A percentile compares a stretch with the other conserved stretches of the same genome.
These are phyloP conservation scores for Oedothorax gibbosus DNA, from an alignment of 1,140 invertebrate genomes.

Conservation along the genomic window DNA sequence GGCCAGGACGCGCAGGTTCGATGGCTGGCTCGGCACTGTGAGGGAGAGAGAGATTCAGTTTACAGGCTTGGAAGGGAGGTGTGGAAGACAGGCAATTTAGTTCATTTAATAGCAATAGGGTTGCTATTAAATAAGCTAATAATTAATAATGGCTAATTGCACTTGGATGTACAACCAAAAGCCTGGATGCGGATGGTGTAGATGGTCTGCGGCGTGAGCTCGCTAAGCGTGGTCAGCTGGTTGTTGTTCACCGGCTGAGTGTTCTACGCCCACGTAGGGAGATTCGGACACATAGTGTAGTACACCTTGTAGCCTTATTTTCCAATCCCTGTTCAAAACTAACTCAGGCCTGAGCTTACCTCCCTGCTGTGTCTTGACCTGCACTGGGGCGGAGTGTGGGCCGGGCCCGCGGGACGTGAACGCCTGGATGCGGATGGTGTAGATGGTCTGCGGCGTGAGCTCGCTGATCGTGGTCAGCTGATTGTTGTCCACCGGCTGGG, in stretches of 20 bases:
- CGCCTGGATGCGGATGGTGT: constrained; percentile 93
- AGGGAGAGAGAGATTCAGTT: background rate
- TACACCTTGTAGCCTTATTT: constrained; percentile 94
- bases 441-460: constrained; percentile 87
- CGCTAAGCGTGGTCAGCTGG: constrained; percentile 91
- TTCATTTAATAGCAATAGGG: too few species aligned
- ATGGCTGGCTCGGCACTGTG: constrained; percentile 90
- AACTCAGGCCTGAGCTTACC: too few species aligned
- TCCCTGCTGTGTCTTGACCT: constrained; percentile 97
- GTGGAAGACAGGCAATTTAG: too few species aligned
- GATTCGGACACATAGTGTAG: constrained; percentile 91
- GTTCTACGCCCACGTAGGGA: constrained; percentile 89
- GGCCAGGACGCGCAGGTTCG: constrained; percentile 79
- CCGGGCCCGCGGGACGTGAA: constrained; percentile 91
- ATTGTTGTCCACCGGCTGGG: constrained; percentile 92
- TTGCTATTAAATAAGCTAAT: too few species aligned
- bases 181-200: constrained; percentile 95
- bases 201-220: constrained; percentile 87
- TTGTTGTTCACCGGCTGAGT: constrained; percentile 93
- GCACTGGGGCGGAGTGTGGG: constrained; percentile 90
- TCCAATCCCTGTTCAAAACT: too few species aligned
- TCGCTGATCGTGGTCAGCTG: constrained; percentile 93
- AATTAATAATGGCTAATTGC: too few species aligned
- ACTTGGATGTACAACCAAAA: too few species aligned
- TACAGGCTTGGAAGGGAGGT: too few species aligned